Evolutionary conservation across 2,113 vertebrate species (phyloP).

Genomic region (Mobula birostris): DNA sequence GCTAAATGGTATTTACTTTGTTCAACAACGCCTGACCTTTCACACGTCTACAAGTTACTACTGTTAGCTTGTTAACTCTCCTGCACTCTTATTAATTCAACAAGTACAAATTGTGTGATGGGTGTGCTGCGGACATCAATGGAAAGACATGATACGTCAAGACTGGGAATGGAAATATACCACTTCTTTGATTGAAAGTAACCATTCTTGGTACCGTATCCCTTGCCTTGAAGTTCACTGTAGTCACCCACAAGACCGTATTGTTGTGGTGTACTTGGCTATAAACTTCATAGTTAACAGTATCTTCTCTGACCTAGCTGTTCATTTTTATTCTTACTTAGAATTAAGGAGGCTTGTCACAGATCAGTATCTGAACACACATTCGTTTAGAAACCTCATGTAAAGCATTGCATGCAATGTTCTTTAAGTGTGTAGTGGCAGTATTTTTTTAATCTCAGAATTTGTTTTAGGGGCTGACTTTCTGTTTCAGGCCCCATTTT

Average conservation of each 20-base stretch:
- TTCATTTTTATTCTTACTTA: neutral
- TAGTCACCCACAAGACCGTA: neutral
- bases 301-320: neutral
- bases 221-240: neutral
- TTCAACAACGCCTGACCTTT: constrained; percentile 26
- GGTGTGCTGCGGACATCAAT: neutral
- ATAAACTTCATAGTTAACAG: neutral
- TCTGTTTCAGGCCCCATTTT: no score
- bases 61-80: constrained; percentile 29
- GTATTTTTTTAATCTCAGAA: neutral
- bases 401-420: neutral
- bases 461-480: neutral
- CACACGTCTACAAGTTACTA: constrained; percentile 8
- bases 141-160: neutral
- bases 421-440: no score
- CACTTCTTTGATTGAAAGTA: neutral
- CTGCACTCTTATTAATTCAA: constrained; percentile 30
- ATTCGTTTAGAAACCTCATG: neutral
- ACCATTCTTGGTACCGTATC: neutral
- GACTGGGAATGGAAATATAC: constrained; percentile 23
- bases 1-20: constrained; percentile 24
- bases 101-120: constrained; percentile 25
- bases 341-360: neutral
- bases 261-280: neutral
- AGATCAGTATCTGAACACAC: neutral